Percentiles rank a stretch among this genome's conserved stretches.
phyloP scores from a whole-genome alignment of 2,113 vertebrate species.

The Mustelus asterias region DNA sequence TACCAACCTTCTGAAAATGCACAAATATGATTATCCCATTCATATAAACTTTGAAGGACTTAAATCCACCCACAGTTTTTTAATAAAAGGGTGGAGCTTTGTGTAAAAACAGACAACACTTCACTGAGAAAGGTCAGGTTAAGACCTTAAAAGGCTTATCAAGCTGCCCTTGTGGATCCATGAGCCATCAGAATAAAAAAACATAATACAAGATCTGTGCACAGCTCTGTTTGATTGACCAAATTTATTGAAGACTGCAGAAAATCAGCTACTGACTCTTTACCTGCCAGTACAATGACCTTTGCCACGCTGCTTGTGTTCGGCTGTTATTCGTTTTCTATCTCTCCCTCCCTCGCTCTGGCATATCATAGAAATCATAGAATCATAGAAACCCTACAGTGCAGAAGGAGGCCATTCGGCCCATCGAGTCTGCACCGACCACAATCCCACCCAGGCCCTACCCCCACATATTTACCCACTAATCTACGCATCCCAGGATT shows the following conservation, averaged over 20 bases:
- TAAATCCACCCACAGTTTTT: background rate
- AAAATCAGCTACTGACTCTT: background rate
- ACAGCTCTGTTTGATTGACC: background rate
- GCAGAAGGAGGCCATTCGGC: no score
- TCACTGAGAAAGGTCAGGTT: background rate
- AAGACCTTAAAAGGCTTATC: background rate
- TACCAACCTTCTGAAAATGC: background rate
- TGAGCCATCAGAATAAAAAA: background rate
- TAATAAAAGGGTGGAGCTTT: background rate
- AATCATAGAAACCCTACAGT: no score
- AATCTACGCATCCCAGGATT: no score
- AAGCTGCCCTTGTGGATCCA: background rate
- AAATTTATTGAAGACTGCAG: background rate
- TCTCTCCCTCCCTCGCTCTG: background rate
- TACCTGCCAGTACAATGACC: background rate
- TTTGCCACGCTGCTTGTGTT: background rate
- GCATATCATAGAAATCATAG: no score
- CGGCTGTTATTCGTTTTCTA: background rate
- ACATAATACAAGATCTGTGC: background rate
- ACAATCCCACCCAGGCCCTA: no score
- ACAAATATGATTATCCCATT: background rate
- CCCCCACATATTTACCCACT: no score
- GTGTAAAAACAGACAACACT: background rate
- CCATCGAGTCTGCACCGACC: no score
- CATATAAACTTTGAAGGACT: background rate